Evolutionary conservation across 2,797 vertebrate genomes (phyloP).

Genomic region (Tokudaia tokunoshimensis): DNA sequence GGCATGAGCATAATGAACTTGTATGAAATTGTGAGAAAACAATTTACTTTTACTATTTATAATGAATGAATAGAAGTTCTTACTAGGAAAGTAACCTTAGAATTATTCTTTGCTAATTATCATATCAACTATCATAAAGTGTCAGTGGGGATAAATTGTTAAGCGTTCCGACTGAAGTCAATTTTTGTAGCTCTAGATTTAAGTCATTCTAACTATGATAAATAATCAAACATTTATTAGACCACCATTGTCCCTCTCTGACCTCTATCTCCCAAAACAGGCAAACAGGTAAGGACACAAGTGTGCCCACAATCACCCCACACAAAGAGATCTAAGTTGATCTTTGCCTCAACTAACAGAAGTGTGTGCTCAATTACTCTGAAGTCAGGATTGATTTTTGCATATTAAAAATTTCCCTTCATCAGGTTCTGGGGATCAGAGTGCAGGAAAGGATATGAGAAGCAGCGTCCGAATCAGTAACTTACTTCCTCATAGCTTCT

Average conservation of each 20-base stretch:
- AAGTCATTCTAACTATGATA: neutral
- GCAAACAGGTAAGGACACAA: neutral
- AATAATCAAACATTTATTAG: neutral
- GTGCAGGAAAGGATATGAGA: constrained; percentile 1
- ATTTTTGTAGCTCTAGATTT: neutral
- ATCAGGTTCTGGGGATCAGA: neutral
- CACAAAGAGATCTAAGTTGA: neutral
- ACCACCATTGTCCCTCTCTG: neutral
- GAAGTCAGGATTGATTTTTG: neutral
- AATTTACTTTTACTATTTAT: neutral
- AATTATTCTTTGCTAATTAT: neutral
- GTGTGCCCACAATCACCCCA: neutral
- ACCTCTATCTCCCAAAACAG: neutral
- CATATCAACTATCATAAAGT: neutral
- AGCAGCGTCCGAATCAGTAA: neutral
- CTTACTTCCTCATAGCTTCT: neutral
- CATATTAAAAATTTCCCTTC: neutral
- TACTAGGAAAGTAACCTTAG: neutral
- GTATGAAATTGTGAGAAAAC: neutral
- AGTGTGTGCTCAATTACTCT: neutral
- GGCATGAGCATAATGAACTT: neutral
- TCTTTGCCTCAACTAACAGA: constrained; percentile 51
- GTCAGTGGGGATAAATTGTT: neutral
- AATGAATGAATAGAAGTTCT: neutral
- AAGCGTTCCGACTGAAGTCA: neutral